Evolutionary conservation across 30 jellyfish, hydroid and myxozoan species (phyloP), one percentile per base, ranked within the genome.

Genomic region (Nemopilema nomurai): DNA sequence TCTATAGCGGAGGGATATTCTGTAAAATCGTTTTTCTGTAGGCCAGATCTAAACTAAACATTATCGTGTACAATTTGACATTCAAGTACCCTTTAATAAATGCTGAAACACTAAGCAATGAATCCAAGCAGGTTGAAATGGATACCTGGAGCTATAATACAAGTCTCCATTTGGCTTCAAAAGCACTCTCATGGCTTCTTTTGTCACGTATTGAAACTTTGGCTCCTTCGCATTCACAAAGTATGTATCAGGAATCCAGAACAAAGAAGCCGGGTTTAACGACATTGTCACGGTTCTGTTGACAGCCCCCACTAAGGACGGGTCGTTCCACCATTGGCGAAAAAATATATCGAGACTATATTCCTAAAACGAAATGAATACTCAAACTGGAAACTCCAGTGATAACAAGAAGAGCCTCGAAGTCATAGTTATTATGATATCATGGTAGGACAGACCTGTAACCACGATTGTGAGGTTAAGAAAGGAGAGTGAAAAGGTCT

Each of bases 271-370:
- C 23, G 90, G 90, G 28, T 80, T 81, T 0, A 80, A 24, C 19
- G 90, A 82, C 90, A 80, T 66, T 28, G 90, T 80, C 28, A 80
- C 66, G 32, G 90, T 27, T 27, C 30, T 26, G 30, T 62, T 80
- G 13, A 80, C 81, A 80, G 80, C 90, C 52, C 90, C 90, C 9
- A 1, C 41, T 6, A 80, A 71, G 23, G 78, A 49, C 0, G 77
- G 73, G 57, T 80, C 90, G 19, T 21, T n/a, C 90, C 90, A 80
- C 90, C 90, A 80, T 80, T 80, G 90, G 16, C 90, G 90, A 50
- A 80, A 80, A 49, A 80, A 71, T 30, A 80, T 80, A 17, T 80
- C 90, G 57, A 80, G 27, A 19, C 25, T 25, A 49, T 80, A 80
- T 49, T 49, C 69, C 90, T 80, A 71, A 17, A 80, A 22, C 33